These are phyloP conservation scores for Uropetala carovei DNA, from an alignment of 2,888 invertebrate species.

Conservation along the genomic window DNA sequence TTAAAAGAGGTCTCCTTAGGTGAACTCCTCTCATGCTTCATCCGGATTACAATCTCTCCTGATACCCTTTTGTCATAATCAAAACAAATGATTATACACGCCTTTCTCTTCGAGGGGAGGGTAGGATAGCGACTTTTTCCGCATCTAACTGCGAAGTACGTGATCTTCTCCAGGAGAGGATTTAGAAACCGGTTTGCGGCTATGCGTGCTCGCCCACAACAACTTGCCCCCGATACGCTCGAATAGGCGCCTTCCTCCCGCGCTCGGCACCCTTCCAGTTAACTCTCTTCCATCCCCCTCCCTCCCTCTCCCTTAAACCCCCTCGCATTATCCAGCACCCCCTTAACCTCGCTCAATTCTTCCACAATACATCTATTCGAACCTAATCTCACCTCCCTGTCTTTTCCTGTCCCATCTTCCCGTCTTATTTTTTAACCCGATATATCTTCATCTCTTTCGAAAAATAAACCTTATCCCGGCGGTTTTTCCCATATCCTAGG, in stretches of 20 bases:
- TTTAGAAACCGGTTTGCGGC: slow-evolving; percentile 44
- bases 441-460: slow-evolving; percentile 1
- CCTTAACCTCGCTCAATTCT: not conserved
- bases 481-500: not conserved
- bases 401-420: not conserved
- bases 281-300: not conserved
- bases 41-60: slow-evolving; percentile 35
- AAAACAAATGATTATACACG: slow-evolving; percentile 62
- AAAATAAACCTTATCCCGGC: not conserved
- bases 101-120: slow-evolving; percentile 10
- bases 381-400: not conserved
- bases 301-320: not conserved
- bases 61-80: slow-evolving; percentile 62
- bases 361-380: not conserved
- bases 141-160: slow-evolving; percentile 7
- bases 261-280: not conserved
- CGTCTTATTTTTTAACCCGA: not conserved
- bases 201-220: slow-evolving; percentile 13
- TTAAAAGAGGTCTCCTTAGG: slow-evolving; percentile 6
- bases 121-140: slow-evolving; percentile 46
- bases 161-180: slow-evolving; percentile 23
- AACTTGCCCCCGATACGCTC: slow-evolving; percentile 56
- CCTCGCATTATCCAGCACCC: not conserved
- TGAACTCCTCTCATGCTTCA: slow-evolving; percentile 29
- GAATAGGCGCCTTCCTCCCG: slow-evolving; percentile 28